Evolutionary conservation across 2,113 vertebrate species (phyloP).

Genomic region (Sterrhoptilus dennistouni): DNA sequence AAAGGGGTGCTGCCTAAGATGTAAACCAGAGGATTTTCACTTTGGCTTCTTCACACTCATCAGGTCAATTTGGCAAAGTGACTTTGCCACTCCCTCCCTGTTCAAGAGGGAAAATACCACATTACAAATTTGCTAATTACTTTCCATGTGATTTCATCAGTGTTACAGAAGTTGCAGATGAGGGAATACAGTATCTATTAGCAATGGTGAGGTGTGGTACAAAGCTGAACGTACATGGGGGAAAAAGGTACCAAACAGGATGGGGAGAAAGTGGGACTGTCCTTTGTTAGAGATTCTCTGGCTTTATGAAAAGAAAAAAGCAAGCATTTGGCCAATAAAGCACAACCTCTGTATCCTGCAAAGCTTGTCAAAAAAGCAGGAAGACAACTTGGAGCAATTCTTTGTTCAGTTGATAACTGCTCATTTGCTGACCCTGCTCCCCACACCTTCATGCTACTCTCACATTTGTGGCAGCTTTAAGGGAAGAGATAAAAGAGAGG

Average conservation of each 20-base stretch:
- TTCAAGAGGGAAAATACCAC: neutral
- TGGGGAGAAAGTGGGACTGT: neutral
- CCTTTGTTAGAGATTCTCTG: neutral
- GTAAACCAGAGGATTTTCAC: neutral
- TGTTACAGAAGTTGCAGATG: neutral
- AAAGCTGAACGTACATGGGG: rapidly evolving
- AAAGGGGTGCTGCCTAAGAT: neutral
- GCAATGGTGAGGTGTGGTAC: neutral
- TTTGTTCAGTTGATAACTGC: neutral
- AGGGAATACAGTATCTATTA: neutral
- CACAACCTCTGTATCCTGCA: neutral
- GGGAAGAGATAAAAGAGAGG: neutral
- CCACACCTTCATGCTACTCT: neutral
- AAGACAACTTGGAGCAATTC: neutral
- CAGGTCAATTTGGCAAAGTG: neutral
- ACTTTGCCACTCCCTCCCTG: neutral
- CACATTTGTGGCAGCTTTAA: neutral
- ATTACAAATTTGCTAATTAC: neutral
- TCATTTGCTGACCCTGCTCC: neutral
- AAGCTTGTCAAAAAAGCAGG: neutral
- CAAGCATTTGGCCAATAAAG: neutral
- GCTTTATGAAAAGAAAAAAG: neutral
- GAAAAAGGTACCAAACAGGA: neutral
- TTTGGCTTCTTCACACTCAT: neutral
- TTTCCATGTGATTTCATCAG: neutral